Evolutionary conservation across 2,797 vertebrate genomes (phyloP), one percentile per base, ranked within the genome.

Genomic region (Phylloscopus collybita): DNA sequence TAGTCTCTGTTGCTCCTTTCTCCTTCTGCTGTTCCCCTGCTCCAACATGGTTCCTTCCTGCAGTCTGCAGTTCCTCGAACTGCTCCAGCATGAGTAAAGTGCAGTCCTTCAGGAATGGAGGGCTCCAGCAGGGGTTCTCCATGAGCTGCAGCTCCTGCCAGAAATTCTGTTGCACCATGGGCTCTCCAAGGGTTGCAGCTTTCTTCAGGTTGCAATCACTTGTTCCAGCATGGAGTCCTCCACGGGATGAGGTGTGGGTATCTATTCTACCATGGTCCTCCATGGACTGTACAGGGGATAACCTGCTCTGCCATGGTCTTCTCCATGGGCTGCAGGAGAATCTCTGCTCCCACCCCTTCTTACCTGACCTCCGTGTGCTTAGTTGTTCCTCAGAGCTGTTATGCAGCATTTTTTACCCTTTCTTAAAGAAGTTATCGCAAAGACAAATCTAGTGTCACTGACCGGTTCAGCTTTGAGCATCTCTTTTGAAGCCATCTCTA

Each of bases 401-500:
- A 14, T 13, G 9, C 30, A 70, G 4, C 1, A 1, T 2, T 47
- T 53, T 76, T 66, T 21, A 70, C 7, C 3, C 20, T 42, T 91
- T 80, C 44, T 62, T 76, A 59, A 61, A 15, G 44, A 38, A 25
- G 6, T 29, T 36, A 10, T 47, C 13, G 32, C 8, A 56, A 44
- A 50, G 16, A 50, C 2, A 5, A 3, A 26, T 40, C 6, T 0
- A 0, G 7, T 44, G 11, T 51, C n/a, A 47, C 15, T 44, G 26
- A 22, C 7, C 8, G 7, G 7, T 36, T 78, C 30, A 67, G 25
- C 19, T 78, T 51, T 82, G 54, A 29, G 7, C 15, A 8, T 65
- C 7, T 11, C 8, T 40, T 70, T 57, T 40, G 12, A 16, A 92
- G 13, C 4, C 2, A 0, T 3, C 42, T 73, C 12, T 23, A 65